Conservation (phyloP, 2,797 vertebrate species). For the Mus spretus region DNA sequence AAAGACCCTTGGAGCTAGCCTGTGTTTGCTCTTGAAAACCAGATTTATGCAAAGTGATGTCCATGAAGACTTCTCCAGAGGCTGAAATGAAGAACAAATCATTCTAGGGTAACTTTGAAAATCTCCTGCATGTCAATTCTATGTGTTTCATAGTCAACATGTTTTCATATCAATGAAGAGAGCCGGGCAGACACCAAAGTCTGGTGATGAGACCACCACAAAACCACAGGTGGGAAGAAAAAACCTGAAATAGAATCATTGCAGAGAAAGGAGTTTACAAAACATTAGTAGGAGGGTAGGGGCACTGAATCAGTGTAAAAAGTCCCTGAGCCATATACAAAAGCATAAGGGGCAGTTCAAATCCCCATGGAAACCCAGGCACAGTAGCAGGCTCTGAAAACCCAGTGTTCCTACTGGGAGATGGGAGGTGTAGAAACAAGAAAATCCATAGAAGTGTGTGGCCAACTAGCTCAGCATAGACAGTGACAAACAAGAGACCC, state of each 20-base stretch:
- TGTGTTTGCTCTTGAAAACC: not conserved
- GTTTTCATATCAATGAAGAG: not conserved
- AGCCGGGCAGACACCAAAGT: not conserved
- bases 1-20: not conserved
- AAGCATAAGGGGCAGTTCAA: not conserved
- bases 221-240: constrained; percentile 3
- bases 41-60: not conserved
- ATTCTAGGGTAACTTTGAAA: constrained; percentile 33
- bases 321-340: not conserved
- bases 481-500: not conserved
- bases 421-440: not conserved
- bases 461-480: not conserved
- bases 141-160: constrained; percentile 10
- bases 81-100: not conserved
- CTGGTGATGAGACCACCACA: not conserved
- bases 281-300: not conserved
- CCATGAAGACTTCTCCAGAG: not conserved
- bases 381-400: not conserved
- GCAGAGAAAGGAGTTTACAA: not conserved
- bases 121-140: not conserved
- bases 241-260: not conserved
- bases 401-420: not conserved
- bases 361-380: not conserved
- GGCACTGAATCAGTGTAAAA: not conserved
- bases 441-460: not conserved